Evolutionary conservation across 2,888 invertebrate species (phyloP), one percentile per base, ranked within the genome.

Genomic region (Drosophila borealis): DNA sequence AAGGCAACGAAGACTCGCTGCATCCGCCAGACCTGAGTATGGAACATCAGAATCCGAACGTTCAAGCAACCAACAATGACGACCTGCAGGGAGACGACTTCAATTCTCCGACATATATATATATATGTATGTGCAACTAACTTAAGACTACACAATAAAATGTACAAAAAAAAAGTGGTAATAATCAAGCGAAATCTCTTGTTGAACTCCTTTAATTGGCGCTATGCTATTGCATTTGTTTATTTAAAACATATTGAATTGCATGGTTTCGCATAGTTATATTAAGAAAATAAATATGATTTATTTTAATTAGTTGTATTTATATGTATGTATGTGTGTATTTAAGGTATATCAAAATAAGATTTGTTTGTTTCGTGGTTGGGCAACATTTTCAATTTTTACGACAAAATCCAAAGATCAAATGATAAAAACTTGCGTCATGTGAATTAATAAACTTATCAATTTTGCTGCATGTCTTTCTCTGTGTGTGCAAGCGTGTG

Each of bases 61-160:
- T n/a, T n/a, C n/a, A n/a, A n/a, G n/a, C n/a, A n/a, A n/a, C n/a
- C n/a, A n/a, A n/a, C n/a, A n/a, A n/a, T n/a, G n/a, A n/a, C n/a
- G n/a, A n/a, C n/a, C n/a, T n/a, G n/a, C n/a, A n/a, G n/a, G n/a
- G n/a, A n/a, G n/a, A n/a, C n/a, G n/a, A n/a, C n/a, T n/a, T n/a
- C n/a, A n/a, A n/a, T n/a, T n/a, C n/a, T n/a, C n/a, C n/a, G n/a
- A n/a, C 14, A 48, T 48, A 34, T 34, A 59, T 57, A 19, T 51
- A 21, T 59, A 42, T 59, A 19, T 50, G 13, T 42, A 53, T 67
- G 60, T 60, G 46, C 54, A 34, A 34, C 51, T 53, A 77, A 78
- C 74, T 85, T 78, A 76, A 14, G 61, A 65, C 61, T 81, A 55
- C 13, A 13, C 45, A 70, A 67, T 57, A 70, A 85, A 74, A 55